These are phyloP conservation scores for Falco berigora DNA, from an alignment of 2,797 vertebrate genomes.

Conservation along the genomic window DNA sequence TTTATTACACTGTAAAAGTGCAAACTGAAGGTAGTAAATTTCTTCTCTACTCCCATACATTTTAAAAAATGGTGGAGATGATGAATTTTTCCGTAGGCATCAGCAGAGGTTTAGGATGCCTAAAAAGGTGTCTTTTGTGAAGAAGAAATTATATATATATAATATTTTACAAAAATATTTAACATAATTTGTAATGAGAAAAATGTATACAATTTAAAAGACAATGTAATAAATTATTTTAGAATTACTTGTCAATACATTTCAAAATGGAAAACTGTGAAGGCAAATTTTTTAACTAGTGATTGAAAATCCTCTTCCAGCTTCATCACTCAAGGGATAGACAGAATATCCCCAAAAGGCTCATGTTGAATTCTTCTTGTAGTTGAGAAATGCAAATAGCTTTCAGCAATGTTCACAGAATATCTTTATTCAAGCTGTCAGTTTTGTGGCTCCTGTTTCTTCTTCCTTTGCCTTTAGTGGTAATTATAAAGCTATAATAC, in stretches of 20 bases:
- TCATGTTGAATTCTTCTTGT: background rate
- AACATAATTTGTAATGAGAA: background rate
- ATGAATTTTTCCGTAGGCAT: background rate
- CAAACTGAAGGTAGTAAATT: background rate
- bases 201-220: background rate
- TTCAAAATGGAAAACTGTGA: background rate
- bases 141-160: background rate
- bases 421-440: background rate
- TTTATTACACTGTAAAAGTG: background rate
- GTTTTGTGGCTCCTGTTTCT: background rate
- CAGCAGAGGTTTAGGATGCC: background rate
- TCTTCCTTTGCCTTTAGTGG: background rate
- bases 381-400: constrained; percentile 15
- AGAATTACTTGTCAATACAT: background rate
- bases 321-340: background rate
- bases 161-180: background rate
- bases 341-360: background rate
- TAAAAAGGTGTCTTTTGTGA: background rate
- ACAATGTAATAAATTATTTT: background rate
- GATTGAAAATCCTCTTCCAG: background rate
- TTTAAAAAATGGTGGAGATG: background rate
- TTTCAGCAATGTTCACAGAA: background rate
- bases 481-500: constrained; percentile 1
- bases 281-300: background rate
- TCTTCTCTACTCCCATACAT: background rate